Evolutionary conservation across 2,113 vertebrate species (phyloP), one percentile per base, ranked within the genome.

Genomic region (Cyprinodon brontotheroides): DNA sequence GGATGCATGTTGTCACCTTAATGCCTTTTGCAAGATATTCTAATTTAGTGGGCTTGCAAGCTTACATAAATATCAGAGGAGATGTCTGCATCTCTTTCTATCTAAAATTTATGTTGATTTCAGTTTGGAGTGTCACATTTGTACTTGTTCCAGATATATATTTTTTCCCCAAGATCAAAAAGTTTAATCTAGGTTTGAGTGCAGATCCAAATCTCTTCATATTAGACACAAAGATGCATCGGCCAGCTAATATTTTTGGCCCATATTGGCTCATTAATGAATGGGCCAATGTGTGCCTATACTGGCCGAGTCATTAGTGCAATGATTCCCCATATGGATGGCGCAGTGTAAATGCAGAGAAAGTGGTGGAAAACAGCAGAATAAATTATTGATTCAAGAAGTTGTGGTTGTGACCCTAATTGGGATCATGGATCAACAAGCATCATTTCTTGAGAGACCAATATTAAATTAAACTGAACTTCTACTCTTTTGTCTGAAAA

Each of bases 1-100:
- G 38, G 68, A 85, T 72, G 15, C 20, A 47, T 17, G 15, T 17
- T 60, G 40, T 68, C 74, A 73, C 29, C 41, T 48, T 57, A n/a
- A 47, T 69, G 53, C 22, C 43, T 70, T 67, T 75, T 68, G 29
- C 43, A 29, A 7, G 15, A 17, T 77, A 67, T 50, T 74, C 41
- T 63, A 22, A 79, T 68, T 67, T 40, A 22, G 43, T 53, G n/a
- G 37, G 37, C 22, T 68, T 17, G 2, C 5, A 3, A 57, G 20
- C 17, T 73, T 13, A 15, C 36, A 68, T 41, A 47, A 48, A 53
- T 39, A 79, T 62, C 38, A 29, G 4, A 74, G 40, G 22, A 50
- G 5, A 68, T 11, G 14, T 41, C 70, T 62, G 61, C 53, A 61
- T 5, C 47, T 57, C 13, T 69, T 37, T 14, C 29, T 39, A 15